Percentiles rank a stretch among this genome's conserved stretches.
phyloP scores from a whole-genome alignment of 1,140 invertebrate genomes.

The Maniola jurtina region DNA sequence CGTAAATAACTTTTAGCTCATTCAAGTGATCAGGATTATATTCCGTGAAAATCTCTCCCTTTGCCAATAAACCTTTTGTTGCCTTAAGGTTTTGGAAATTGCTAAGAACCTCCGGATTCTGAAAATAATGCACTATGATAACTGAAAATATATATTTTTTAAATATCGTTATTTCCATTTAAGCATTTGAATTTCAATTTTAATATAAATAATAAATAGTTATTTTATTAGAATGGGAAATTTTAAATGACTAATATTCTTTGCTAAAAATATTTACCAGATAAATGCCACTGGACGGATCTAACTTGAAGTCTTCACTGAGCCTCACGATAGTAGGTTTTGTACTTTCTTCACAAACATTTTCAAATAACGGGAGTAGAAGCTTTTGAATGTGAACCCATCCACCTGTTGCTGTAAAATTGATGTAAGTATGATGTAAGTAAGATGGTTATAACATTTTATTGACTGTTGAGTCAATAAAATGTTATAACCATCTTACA shows the following conservation, averaged over 20 bases:
- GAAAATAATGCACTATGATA: conserved; percentile 13
- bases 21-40: conserved; percentile 53
- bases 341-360: conserved; percentile 63
- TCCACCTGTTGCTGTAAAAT: conserved; percentile 41
- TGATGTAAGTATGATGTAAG: too few relatives aligned
- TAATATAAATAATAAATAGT: too few relatives aligned
- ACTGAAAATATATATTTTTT: neutral
- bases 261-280: conserved; percentile 40
- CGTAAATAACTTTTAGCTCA: conserved; percentile 63
- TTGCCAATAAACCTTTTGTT: conserved; percentile 51
- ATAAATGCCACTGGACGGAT: conserved; percentile 43
- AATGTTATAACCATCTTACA: too few relatives aligned
- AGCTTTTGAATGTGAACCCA: conserved; percentile 63
- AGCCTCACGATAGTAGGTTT: conserved; percentile 43
- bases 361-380: conserved; percentile 61
- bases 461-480: too few relatives aligned
- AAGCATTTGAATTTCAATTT: too few relatives aligned
- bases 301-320: conserved; percentile 51
- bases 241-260: too few relatives aligned
- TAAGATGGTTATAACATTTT: too few relatives aligned
- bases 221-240: too few relatives aligned
- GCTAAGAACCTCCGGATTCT: conserved; percentile 49
- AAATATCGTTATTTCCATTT: too few relatives aligned
- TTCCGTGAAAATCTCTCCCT: conserved; percentile 69
- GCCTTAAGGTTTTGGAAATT: conserved; percentile 48